Conservation (phyloP, 2,888 invertebrate genomes). For the Graphium colonna region DNA sequence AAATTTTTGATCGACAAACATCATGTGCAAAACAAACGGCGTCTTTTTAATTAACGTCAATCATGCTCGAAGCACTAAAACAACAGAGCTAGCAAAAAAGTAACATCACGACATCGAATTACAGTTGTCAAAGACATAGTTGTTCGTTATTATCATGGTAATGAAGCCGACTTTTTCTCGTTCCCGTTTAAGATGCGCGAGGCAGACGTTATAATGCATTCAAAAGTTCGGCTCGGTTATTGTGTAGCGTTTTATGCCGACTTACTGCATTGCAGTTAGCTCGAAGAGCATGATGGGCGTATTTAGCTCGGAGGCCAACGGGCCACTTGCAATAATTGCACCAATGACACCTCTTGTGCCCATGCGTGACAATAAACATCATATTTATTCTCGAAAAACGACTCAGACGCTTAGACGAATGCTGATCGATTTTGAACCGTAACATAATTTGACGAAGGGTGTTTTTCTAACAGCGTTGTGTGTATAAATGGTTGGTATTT, state of each 20-base stretch:
- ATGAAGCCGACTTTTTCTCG: neutral
- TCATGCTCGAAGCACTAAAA: too few relatives aligned
- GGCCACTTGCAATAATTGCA: slow-evolving; percentile 78
- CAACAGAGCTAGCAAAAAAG: too few relatives aligned
- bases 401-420: slow-evolving; percentile 39
- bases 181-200: neutral
- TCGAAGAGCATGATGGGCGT: slow-evolving; percentile 65
- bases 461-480: slow-evolving; percentile 38
- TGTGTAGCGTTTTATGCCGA: slow-evolving; percentile 9
- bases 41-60: too few relatives aligned
- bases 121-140: neutral
- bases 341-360: slow-evolving; percentile 71
- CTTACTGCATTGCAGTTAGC: slow-evolving; percentile 27
- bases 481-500: slow-evolving; percentile 40
- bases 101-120: too few relatives aligned
- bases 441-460: slow-evolving; percentile 41
- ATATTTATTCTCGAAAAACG: slow-evolving; percentile 43
- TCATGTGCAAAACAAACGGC: too few relatives aligned
- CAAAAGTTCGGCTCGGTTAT: slow-evolving; percentile 9
- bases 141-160: neutral
- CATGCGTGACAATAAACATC: slow-evolving; percentile 68
- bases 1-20: too few relatives aligned
- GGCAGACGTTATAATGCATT: neutral
- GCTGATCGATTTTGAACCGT: slow-evolving; percentile 43
- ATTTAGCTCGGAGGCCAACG: slow-evolving; percentile 66